A percentile compares a stretch with the other conserved stretches of the same genome.
These are phyloP conservation scores for Pollenia amentaria DNA, from an alignment of 2,888 invertebrate species.

Conservation along the genomic window DNA sequence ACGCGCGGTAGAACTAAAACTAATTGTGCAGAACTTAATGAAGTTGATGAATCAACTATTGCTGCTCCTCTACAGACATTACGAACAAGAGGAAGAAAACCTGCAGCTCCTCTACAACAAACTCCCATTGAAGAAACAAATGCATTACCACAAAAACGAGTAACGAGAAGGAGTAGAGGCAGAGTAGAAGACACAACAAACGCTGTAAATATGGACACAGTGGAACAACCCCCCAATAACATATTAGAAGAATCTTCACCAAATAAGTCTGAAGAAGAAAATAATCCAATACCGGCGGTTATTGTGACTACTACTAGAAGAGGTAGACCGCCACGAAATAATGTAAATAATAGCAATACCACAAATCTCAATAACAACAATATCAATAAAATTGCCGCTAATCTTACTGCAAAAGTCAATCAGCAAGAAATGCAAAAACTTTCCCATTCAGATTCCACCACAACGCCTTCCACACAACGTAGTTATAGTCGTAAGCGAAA, in stretches of 20 bases:
- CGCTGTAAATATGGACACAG: constrained; percentile 37
- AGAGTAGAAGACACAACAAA: constrained; percentile 64
- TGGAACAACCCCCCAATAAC: constrained; percentile 36
- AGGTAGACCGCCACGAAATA: constrained; percentile 79
- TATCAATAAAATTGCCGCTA: constrained; percentile 82
- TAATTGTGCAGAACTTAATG: constrained; percentile 48
- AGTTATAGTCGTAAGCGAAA: constrained; percentile 84
- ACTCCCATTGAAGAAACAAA: constrained; percentile 60
- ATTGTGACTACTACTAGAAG: constrained; percentile 77
- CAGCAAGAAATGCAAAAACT: constrained; percentile 62
- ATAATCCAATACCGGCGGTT: constrained; percentile 53
- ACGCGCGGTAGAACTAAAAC: constrained; percentile 54
- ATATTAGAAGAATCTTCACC: constrained; percentile 75
- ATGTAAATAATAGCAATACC: constrained; percentile 69
- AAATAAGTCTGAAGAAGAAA: constrained; percentile 70
- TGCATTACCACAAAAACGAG: constrained; percentile 65
- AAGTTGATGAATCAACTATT: constrained; percentile 59
- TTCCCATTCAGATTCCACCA: constrained; percentile 44
- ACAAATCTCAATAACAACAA: constrained; percentile 79
- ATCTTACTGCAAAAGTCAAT: constrained; percentile 79
- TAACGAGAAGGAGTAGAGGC: constrained; percentile 74
- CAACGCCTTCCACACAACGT: constrained; percentile 74
- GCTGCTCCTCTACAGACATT: constrained; percentile 63
- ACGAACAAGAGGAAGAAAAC: constrained; percentile 76
- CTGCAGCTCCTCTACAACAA: constrained; percentile 56